Evolutionary conservation across 2,797 vertebrate genomes (phyloP), one percentile per base, ranked within the genome.

Genomic region (Eulemur coronatus): DNA sequence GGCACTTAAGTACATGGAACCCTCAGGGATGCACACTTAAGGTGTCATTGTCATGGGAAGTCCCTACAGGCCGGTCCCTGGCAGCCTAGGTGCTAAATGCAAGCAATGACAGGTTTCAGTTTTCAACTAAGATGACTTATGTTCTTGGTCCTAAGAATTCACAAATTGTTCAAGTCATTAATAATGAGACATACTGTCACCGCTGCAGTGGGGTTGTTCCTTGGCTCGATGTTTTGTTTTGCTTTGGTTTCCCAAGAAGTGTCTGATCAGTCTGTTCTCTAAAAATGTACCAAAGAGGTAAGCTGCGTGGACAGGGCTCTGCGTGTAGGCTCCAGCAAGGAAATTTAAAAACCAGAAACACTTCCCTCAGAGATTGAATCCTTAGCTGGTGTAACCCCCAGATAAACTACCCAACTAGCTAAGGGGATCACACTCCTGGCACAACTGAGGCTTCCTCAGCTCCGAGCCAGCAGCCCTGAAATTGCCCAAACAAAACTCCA

Each of bases 1-100:
- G 2, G 8, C 20, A 4, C 7, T 57, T 15, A 59, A 73, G 18
- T 2, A 33, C 14, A 11, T 9, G 8, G 13, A 38, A 14, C 50
- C 0, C 0, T 0, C 4, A 15, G n/a, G 24, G 15, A 17, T 41
- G 26, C 5, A 24, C 55, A n/a, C 26, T 33, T 22, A 24, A 4
- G 22, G 35, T 22, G 2, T 30, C 67, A 10, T 30, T 46, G 78
- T n/a, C 38, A 26, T 0, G 3, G 8, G 50, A 73, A 86, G 3
- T 81, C 72, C 28, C 65, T 57, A 48, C 1, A 41, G 18, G 30
- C 52, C 61, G 7, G 33, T 8, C 75, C 33, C 43, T 15, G 73
- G 75, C 28, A 67, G 46, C 48, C 3, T 50, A 72, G 43, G 50
- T 48, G 57, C 89, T 43, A 9, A 75, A 43, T 5, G 38, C 13